Base-by-base conservation (phyloP, 2,797 vertebrate genomes). In the Catostomus latipinnis region DNA sequence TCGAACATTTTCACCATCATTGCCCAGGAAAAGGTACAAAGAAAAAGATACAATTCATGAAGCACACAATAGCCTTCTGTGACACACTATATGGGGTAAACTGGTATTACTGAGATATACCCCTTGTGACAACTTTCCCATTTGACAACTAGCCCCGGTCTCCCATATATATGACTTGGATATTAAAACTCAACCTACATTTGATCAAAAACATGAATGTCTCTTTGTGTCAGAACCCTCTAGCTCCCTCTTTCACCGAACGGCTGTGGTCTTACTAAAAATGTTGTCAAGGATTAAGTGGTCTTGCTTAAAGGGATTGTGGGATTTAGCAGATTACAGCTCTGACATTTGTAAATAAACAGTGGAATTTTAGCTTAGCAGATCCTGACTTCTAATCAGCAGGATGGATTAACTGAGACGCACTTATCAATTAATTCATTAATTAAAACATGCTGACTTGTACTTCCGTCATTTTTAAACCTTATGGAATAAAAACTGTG, bases 261-360 rank as follows among this genome's bases (percentile, higher is more conserved):
- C 85, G 74, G 81, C 57, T 85, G 45, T 79, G 87, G 85, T 90
- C 91, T 86, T 82, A 76, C 73, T 66, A 71, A 84, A 74, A 73
- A 78, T 86, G 87, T 90, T 88, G 87, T 90, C 86, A 83, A 76
- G 91, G 91, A 89, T 92, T 90, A 90, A 86, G 78, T 89, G 87
- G 89, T 89, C 88, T 86, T 90, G 88, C 91, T 93, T 92, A 91
- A 92, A 81, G 88, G 90, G 91, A 92, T 93, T 91, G 74, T 71
- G 67, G 90, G 90, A 91, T 92, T 91, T 91, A 8, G 68, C 80
- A 91, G 92, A 93, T 93, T 92, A 93, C 86, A 86, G 85, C 85
- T 83, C 86, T 84, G 83, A 88, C 90, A 81, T 90, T 93, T 92
- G 90, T 92, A 90, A 89, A 88, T 91, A 92, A 93, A 92, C 89